Conservation (phyloP, 2,888 invertebrate species). For the Acanthosepion esculentum region DNA sequence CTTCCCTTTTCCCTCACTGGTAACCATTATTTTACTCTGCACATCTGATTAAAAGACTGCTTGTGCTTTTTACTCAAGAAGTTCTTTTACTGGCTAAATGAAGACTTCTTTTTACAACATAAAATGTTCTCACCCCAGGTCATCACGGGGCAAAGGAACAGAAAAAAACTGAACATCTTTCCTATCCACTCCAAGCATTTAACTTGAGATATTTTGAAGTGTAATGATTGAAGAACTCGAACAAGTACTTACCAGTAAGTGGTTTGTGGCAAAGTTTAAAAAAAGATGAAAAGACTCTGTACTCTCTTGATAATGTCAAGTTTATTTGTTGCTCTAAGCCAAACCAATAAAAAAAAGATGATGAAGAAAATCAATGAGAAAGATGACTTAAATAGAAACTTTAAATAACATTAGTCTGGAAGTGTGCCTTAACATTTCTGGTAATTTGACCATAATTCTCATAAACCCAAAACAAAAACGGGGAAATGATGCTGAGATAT, state of each 20-base stretch:
- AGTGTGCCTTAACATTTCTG: background rate
- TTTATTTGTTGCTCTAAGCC: background rate
- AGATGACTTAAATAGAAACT: background rate
- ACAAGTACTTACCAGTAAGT: background rate
- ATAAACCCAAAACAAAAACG: background rate
- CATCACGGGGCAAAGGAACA: background rate
- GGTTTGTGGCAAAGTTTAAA: background rate
- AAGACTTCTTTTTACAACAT: background rate
- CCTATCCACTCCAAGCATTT: background rate
- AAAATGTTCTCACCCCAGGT: background rate
- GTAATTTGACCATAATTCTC: background rate
- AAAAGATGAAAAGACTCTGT: background rate
- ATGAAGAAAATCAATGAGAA: background rate
- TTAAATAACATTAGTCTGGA: background rate
- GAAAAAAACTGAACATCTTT: background rate
- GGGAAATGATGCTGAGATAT: background rate
- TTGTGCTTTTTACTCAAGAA: no score
- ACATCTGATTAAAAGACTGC: no score
- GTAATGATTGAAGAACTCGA: background rate
- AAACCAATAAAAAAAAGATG: background rate
- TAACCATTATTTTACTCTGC: no score
- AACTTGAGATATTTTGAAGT: background rate
- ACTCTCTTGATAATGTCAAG: background rate
- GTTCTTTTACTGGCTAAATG: no score
- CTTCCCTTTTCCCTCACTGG: no score